Percentiles rank a stretch among this genome's conserved stretches.
These are phyloP conservation scores for Cyrtodaria siliqua DNA, from an alignment of 2,888 invertebrate species.

Conservation along the genomic window DNA sequence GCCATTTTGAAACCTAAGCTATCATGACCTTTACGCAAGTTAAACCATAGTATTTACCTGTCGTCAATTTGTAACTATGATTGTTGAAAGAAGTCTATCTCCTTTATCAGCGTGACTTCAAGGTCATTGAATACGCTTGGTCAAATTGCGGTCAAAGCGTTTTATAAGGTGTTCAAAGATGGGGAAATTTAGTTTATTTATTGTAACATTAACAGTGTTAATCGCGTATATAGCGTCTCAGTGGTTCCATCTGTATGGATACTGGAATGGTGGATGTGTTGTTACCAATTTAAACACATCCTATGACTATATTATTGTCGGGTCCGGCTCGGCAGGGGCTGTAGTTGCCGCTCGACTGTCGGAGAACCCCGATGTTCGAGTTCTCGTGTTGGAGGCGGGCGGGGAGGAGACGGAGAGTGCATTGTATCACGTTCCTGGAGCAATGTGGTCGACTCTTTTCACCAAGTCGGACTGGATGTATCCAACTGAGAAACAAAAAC, in stretches of 20 bases:
- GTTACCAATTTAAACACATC: not conserved
- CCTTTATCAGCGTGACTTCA: no score
- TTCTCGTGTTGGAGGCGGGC: conserved; percentile 86
- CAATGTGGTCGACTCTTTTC: not conserved
- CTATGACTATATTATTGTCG: conserved; percentile 75
- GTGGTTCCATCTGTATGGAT: conserved; percentile 11
- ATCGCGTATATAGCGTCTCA: not conserved
- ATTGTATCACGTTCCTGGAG: conserved; percentile 85
- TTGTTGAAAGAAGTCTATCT: no score
- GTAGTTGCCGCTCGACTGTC: conserved; percentile 86
- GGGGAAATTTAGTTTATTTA: not conserved
- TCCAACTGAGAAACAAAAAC: conserved; percentile 1
- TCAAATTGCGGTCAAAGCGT: no score
- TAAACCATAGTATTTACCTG: no score
- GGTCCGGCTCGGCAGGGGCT: conserved; percentile 87
- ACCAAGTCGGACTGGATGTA: conserved; percentile 13
- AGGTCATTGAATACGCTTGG: no score
- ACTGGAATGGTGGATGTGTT: conserved; percentile 1
- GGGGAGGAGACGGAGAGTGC: conserved; percentile 84
- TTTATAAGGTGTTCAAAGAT: no score
- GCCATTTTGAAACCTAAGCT: no score
- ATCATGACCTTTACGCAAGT: no score
- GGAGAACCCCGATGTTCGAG: conserved; percentile 79
- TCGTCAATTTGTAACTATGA: no score
- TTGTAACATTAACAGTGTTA: conserved; percentile 2